A percentile compares a stretch with the other conserved stretches of the same genome.
Conservation (phyloP, 2,888 invertebrate species). For the Stratiomys singularior region DNA sequence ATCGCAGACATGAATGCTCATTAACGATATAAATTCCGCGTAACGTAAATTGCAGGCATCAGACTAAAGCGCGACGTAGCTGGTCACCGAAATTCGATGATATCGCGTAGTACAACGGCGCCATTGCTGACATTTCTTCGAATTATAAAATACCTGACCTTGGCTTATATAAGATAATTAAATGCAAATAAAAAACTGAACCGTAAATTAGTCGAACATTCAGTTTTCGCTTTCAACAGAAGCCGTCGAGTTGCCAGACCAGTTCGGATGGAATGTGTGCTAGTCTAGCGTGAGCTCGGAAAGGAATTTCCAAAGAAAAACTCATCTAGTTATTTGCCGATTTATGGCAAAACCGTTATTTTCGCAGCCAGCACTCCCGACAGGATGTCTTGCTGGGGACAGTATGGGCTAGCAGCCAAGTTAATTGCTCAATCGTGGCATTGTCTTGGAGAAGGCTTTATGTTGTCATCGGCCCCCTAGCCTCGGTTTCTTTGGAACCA, state of each 20-base stretch:
- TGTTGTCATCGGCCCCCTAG: constrained; percentile 1
- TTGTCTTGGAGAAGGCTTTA: neutral
- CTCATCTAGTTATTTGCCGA: neutral
- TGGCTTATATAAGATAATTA: constrained; percentile 38
- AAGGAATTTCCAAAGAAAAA: constrained; percentile 8
- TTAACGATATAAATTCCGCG: no score
- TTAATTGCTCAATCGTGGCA: neutral
- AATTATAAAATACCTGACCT: constrained; percentile 37
- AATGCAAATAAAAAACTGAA: constrained; percentile 32
- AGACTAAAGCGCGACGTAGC: no score
- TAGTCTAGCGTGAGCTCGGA: neutral
- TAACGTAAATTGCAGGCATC: no score
- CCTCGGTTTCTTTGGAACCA: neutral
- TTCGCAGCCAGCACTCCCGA: neutral
- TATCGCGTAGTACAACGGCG: neutral
- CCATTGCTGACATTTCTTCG: constrained; percentile 30
- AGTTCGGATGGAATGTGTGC: constrained; percentile 30
- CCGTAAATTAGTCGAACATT: constrained; percentile 17
- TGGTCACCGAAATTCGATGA: neutral
- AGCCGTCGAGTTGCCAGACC: constrained; percentile 10
- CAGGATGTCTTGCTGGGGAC: neutral
- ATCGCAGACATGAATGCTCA: no score
- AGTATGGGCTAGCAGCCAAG: neutral
- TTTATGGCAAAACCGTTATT: neutral
- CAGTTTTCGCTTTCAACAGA: constrained; percentile 33